A percentile compares a stretch with the other conserved stretches of the same genome.
Evolutionary conservation across 1,140 invertebrate genomes (phyloP).

Genomic region (Calycopis cecrops): DNA sequence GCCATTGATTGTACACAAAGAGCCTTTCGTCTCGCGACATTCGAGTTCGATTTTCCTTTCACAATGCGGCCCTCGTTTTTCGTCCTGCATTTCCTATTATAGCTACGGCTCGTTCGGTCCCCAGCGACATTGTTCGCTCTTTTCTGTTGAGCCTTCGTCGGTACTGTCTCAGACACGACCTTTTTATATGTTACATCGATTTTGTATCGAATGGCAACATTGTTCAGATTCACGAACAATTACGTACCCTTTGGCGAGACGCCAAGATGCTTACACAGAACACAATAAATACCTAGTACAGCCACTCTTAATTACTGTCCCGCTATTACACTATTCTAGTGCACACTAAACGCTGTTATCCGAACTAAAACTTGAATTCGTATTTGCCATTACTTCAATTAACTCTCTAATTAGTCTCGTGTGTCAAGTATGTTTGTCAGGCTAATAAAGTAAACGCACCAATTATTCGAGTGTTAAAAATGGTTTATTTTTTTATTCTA

Average conservation of each 20-base stretch:
- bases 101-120: constrained; percentile 49
- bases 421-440: not conserved
- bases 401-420: constrained; percentile 6
- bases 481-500: too few relatives aligned
- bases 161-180: constrained; percentile 16
- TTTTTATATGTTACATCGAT: constrained; percentile 27
- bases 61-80: constrained; percentile 63
- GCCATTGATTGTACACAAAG: constrained; percentile 70
- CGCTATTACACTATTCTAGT: constrained; percentile 38
- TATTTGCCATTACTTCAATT: constrained; percentile 11
- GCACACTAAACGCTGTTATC: constrained; percentile 31
- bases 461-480: too few relatives aligned
- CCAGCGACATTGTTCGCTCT: constrained; percentile 43
- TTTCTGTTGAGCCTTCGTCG: constrained; percentile 31
- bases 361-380: constrained; percentile 22
- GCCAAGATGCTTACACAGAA: constrained; percentile 58
- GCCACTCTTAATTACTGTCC: constrained; percentile 65
- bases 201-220: constrained; percentile 54
- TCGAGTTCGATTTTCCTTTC: constrained; percentile 65
- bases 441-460: constrained; percentile 3
- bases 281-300: constrained; percentile 59
- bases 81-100: constrained; percentile 63
- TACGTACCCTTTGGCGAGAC: constrained; percentile 50
- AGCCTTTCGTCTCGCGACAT: constrained; percentile 66
- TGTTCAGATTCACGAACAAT: constrained; percentile 56